Evolutionary conservation across 1,140 invertebrate genomes (phyloP).

Genomic region (Metopolophium dirhodum): DNA sequence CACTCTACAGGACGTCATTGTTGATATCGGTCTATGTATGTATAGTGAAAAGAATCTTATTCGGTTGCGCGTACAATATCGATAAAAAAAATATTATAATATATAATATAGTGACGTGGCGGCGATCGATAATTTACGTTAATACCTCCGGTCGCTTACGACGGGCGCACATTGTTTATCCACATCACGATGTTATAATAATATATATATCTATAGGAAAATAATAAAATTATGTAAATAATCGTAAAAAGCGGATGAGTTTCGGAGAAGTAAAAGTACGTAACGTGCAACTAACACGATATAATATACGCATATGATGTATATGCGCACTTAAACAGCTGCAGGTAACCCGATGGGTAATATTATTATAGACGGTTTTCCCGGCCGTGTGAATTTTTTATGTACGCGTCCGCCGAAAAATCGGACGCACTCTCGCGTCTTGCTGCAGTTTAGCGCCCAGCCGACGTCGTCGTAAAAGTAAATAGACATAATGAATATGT

Average conservation of each 20-base stretch:
- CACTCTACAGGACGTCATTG: not conserved
- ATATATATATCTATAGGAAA: not conserved
- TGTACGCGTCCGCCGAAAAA: not conserved
- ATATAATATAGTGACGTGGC: not conserved
- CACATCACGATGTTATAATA: not conserved
- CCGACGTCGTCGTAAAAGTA: slow-evolving; percentile 4
- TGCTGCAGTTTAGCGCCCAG: not conserved
- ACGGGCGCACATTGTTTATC: not conserved
- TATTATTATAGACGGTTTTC: not conserved
- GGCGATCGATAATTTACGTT: slow-evolving; percentile 3
- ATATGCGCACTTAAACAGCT: not conserved
- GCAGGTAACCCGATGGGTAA: not conserved
- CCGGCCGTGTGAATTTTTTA: not conserved
- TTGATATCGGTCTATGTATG: not conserved
- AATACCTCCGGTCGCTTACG: not conserved
- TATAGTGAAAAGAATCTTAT: not conserved
- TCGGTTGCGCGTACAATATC: not conserved
- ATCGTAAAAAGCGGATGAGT: not conserved
- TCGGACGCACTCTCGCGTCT: not conserved
- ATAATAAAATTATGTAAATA: slow-evolving; percentile 35
- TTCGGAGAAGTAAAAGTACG: not conserved
- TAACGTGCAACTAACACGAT: not conserved
- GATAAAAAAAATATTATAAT: slow-evolving; percentile 1
- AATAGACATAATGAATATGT: not conserved
- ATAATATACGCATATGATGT: not conserved